Percentiles rank a stretch among this genome's conserved stretches.
phyloP scores from a whole-genome alignment of 2,113 vertebrate species.

The Riparia riparia region DNA sequence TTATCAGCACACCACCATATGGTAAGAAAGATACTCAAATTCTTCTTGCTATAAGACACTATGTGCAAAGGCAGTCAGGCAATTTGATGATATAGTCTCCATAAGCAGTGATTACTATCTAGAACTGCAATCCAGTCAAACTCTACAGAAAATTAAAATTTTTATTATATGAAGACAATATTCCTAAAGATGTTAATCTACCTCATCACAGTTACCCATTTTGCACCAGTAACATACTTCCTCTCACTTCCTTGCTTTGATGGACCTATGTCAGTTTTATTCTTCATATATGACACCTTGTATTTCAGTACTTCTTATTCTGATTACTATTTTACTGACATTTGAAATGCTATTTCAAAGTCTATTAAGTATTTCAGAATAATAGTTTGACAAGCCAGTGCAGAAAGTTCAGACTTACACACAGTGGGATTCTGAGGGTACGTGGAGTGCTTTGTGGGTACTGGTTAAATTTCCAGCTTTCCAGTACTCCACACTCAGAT shows the following conservation, averaged over 20 bases:
- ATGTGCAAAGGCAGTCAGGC: background rate
- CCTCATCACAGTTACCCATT: background rate
- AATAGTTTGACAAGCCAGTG: background rate
- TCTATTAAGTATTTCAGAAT: background rate
- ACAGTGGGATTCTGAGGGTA: background rate
- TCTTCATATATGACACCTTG: background rate
- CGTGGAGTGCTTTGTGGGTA: background rate
- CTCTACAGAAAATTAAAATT: background rate
- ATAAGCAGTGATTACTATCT: background rate
- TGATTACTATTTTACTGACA: background rate
- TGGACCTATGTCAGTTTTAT: background rate
- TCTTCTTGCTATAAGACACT: background rate
- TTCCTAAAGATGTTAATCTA: background rate
- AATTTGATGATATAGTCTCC: background rate
- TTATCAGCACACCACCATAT: background rate
- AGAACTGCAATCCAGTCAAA: background rate
- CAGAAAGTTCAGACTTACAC: background rate
- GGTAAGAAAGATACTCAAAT: background rate
- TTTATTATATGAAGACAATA: background rate
- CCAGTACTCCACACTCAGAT: background rate
- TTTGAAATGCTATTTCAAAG: background rate
- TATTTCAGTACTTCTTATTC: background rate
- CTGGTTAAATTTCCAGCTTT: background rate
- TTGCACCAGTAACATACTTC: background rate
- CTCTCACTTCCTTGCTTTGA: background rate